Base-by-base conservation (phyloP, 92 coral and sea anemone species). In the Porites cylindrica region DNA sequence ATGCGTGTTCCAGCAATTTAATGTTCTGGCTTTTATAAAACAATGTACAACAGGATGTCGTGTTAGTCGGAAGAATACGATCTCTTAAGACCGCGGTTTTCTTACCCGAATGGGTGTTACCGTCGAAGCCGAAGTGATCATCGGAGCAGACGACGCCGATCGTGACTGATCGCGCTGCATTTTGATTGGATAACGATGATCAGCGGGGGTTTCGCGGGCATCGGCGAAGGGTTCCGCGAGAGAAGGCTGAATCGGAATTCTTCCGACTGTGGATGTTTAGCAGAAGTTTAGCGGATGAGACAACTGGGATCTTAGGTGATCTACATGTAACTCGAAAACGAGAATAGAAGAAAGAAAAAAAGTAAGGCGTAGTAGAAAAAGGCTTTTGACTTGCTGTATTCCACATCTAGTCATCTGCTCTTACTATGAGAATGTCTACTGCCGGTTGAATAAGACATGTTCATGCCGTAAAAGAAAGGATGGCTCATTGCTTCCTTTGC, bases 401-500 rank as follows among this genome's bases (percentile, higher is more conserved):
- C 18, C 17, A 75, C 63, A 8, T n/a, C 78, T 81, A 88, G 98
- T 95, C 95, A 96, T 95, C 99, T 96, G 74, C 99, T 96, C 82
- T 92, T 93, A 82, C 99, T 95, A 85, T 93, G 96, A 7, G 98
- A 96, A 32, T 89, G 94, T 65, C 99, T 80, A 32, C 79, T 90
- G 38, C 82, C 87, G 67, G 77, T 24, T 10, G 86, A 38, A 58
- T 82, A 32, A 65, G 93, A 59, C 82, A 88, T 26, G 81, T 68
- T 76, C 89, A 95, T 78, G 68, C 93, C 85, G 72, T 82, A 92
- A 86, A 95, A 90, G 85, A 95, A 97, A 7, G 99, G 99, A 76
- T 97, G 99, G 21, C 77, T 89, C 14, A 97, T 77, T 6, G 99
- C 98, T 74, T 97, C 99, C 7, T 86, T 90, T 10, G 99, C 96